Percentiles rank a stretch among this genome's conserved stretches.
These are phyloP conservation scores for Nematostella vectensis DNA, from an alignment of 92 coral and sea anemone species.

Conservation along the genomic window DNA sequence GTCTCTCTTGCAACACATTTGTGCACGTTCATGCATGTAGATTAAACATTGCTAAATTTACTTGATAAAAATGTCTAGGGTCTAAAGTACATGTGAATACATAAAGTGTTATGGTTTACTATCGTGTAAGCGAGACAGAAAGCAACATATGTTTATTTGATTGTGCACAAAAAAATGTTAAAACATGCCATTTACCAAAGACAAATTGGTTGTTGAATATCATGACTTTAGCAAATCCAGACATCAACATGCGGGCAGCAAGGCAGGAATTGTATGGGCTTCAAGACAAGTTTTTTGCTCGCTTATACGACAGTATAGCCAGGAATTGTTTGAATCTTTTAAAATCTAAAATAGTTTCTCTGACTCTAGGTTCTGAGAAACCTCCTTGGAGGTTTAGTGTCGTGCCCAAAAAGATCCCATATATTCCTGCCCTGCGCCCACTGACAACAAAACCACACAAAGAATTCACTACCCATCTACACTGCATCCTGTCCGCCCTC, in stretches of 20 bases:
- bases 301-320: constrained; percentile 68
- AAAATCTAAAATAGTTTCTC: constrained; percentile 48
- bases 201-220: no score
- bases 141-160: constrained; percentile 29
- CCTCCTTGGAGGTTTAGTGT: constrained; percentile 77
- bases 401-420: constrained; percentile 44
- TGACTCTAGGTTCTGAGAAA: constrained; percentile 51
- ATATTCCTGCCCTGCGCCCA: constrained; percentile 90
- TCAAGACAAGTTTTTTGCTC: constrained; percentile 21
- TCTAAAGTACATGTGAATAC: background rate
- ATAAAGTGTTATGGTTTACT: constrained; percentile 14
- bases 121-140: constrained; percentile 74
- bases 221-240: no score
- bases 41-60: no score
- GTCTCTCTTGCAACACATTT: no score
- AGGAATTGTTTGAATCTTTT: constrained; percentile 14
- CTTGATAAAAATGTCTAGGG: no score
- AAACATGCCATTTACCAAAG: no score
- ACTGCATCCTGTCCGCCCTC: constrained; percentile 78
- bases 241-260: no score
- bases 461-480: constrained; percentile 70
- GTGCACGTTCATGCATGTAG: no score
- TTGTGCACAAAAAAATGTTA: no score
- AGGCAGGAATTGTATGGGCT: no score
- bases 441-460: constrained; percentile 56